These are phyloP conservation scores for Coilia nasus DNA, from an alignment of 2,797 vertebrate genomes.

Conservation along the genomic window DNA sequence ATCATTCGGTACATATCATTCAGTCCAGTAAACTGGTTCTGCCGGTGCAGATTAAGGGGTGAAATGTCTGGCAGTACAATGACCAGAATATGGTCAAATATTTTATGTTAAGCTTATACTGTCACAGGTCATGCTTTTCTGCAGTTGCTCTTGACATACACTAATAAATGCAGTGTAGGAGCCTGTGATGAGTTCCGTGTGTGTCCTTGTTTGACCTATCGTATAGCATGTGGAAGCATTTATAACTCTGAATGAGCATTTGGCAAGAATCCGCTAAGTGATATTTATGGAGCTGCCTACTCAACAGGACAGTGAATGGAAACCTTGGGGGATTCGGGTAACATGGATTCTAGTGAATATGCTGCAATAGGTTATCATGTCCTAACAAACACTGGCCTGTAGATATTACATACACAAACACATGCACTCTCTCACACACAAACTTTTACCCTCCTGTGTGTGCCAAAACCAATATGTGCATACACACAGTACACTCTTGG, in stretches of 20 bases:
- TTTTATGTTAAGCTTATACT: not conserved
- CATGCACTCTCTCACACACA: not conserved
- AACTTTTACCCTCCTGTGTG: not conserved
- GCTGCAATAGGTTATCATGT: slow-evolving; percentile 57
- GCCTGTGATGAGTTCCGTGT: slow-evolving; percentile 53
- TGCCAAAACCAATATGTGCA: slow-evolving; percentile 20
- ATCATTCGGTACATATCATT: not conserved
- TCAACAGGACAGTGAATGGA: slow-evolving; percentile 65
- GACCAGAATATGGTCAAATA: not conserved
- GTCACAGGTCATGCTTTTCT: not conserved
- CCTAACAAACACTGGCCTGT: slow-evolving; percentile 58
- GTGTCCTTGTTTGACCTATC: slow-evolving; percentile 63
- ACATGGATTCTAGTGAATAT: slow-evolving; percentile 63
- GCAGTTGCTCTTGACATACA: not conserved
- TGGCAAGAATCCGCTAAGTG: slow-evolving; percentile 68
- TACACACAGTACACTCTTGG: slow-evolving; percentile 11
- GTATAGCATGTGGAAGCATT: slow-evolving; percentile 58
- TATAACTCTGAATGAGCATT: slow-evolving; percentile 56
- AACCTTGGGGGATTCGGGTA: slow-evolving; percentile 64
- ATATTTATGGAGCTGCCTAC: slow-evolving; percentile 67
- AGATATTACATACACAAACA: slow-evolving; percentile 27
- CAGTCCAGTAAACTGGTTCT: not conserved
- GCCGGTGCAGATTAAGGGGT: not conserved
- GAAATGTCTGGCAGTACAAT: not conserved
- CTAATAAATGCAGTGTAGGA: not conserved